These are phyloP conservation scores for Cyanoramphus novaezelandiae DNA, from an alignment of 2,113 vertebrate species.

Conservation along the genomic window DNA sequence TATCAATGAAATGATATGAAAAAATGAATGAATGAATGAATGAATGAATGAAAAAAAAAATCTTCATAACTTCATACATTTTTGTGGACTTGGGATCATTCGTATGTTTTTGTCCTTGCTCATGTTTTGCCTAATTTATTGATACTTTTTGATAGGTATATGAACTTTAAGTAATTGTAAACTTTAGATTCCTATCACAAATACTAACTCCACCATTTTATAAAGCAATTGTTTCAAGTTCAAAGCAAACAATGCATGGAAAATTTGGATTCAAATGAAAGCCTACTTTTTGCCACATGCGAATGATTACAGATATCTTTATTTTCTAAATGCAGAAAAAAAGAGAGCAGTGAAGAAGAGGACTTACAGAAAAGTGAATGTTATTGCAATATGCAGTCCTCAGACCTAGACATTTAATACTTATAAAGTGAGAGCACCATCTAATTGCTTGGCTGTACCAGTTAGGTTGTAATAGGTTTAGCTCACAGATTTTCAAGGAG, in stretches of 20 bases:
- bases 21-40: too few species aligned
- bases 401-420: not conserved
- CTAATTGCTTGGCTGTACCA: not conserved
- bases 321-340: not conserved
- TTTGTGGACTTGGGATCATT: not conserved
- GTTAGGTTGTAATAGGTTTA: not conserved
- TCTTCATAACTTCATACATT: not conserved
- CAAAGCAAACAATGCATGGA: not conserved
- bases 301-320: not conserved
- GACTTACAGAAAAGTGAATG: not conserved
- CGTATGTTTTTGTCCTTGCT: not conserved
- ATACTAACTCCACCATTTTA: not conserved
- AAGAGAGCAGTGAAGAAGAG: not conserved
- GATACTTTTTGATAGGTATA: not conserved
- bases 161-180: not conserved
- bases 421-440: not conserved
- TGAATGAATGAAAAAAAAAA: not conserved
- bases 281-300: not conserved
- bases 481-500: not conserved
- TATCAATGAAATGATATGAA: not conserved
- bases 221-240: not conserved
- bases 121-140: not conserved
- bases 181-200: not conserved
- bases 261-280: not conserved
- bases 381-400: not conserved